Evolutionary conservation across 2,113 vertebrate species (phyloP), one percentile per base, ranked within the genome.

Genomic region (Gyps fulvus): DNA sequence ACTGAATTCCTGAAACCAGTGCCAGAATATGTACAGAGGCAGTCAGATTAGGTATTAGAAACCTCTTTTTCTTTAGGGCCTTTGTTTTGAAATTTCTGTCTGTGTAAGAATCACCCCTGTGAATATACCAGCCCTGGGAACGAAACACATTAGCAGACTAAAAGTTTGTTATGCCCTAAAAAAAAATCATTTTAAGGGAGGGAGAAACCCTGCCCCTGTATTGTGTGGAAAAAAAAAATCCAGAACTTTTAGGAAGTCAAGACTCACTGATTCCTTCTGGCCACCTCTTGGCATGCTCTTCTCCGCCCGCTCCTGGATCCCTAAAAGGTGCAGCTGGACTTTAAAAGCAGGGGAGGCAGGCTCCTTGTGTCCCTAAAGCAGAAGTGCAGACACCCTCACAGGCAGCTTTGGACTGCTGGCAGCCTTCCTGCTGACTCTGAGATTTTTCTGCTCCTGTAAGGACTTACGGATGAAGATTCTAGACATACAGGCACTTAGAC

Each of bases 361-460:
- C 9, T 92, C 57, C 63, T 86, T 36, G 55, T 58, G 59, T 65
- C 59, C 73, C 36, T 58, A 45, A 70, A 94, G 47, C 59, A 92
- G 66, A n/a, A 57, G 34, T 15, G 47, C 52, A 52, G 79, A 47
- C 27, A 74, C 40, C 63, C 54, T 92, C 63, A 12, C 14, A 42
- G 59, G 49, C 83, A 72, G 61, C 63, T 73, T 62, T 63, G 92
- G 73, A 62, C 80, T 36, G 22, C 59, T 92, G 86, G 81, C 76
- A 96, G 83, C 45, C n/a, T 83, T 90, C 72, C 55, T 95, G 94
- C 94, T 96, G 94, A 97, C 67, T 94, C 79, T 8, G 16, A 69
- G 66, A 21, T 69, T 96, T 95, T 95, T 95, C 66, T 95, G 77
- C 85, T 95, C 73, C 65, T 94, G 40, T 92, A 97, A 95, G 74